Conservation (phyloP, 2,113 vertebrate species). For the Phalacrocorax brasilianus region DNA sequence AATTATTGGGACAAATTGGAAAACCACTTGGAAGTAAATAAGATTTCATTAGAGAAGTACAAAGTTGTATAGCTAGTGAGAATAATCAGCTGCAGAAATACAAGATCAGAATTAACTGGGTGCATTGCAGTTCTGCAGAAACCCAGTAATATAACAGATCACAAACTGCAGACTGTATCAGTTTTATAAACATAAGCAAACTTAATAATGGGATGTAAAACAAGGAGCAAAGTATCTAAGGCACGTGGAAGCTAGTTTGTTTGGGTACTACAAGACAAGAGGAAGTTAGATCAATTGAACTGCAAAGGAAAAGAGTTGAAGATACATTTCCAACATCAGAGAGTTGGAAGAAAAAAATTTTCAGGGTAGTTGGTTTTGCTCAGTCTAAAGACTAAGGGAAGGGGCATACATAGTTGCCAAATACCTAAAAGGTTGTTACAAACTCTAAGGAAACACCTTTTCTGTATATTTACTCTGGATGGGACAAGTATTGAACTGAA, state of each 20-base stretch:
- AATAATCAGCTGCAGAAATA: background rate
- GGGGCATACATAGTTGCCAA: background rate
- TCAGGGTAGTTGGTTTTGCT: background rate
- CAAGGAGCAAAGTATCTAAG: background rate
- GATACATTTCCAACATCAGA: background rate
- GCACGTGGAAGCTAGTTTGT: background rate
- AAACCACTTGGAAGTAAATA: background rate
- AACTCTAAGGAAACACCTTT: background rate
- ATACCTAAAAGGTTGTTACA: background rate
- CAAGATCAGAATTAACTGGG: background rate
- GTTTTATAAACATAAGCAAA: background rate
- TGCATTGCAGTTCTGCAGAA: background rate
- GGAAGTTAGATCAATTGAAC: background rate
- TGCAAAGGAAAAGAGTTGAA: background rate
- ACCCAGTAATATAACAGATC: background rate
- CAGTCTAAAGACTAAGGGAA: background rate
- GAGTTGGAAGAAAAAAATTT: background rate
- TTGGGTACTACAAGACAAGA: background rate
- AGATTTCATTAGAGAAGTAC: background rate
- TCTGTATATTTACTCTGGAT: background rate
- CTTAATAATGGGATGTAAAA: background rate
- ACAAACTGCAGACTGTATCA: background rate
- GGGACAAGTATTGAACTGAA: background rate
- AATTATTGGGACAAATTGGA: background rate
- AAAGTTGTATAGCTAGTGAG: background rate